Percentiles rank a stretch among this genome's conserved stretches.
phyloP scores from a whole-genome alignment of 2,888 invertebrate genomes.

The Sturmia bella region DNA sequence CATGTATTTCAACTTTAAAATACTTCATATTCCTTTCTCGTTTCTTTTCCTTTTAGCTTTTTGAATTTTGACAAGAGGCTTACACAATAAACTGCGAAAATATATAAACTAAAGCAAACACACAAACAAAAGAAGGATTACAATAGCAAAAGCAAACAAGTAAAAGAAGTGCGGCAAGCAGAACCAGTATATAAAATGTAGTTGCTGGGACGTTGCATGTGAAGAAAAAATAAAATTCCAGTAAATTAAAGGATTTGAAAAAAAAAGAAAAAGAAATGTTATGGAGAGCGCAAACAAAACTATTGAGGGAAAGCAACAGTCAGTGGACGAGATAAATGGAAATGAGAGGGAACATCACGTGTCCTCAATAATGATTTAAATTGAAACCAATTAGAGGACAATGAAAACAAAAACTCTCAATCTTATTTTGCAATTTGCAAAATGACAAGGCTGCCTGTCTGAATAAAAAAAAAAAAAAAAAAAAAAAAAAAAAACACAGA shows the following conservation, averaged over 20 bases:
- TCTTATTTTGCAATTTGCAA: background rate
- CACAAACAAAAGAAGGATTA: background rate
- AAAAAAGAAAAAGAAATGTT: background rate
- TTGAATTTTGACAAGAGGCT: background rate
- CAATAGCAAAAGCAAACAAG: background rate
- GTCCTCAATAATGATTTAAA: constrained; percentile 64
- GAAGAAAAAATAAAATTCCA: constrained; percentile 8
- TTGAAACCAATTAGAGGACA: constrained; percentile 71
- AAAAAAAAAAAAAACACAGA: background rate
- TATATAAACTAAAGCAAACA: background rate
- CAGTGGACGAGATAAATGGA: background rate
- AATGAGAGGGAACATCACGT: constrained; percentile 47
- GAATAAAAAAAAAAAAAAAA: constrained; percentile 8
- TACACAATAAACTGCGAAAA: background rate
- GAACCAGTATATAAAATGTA: constrained; percentile 3
- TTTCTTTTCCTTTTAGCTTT: constrained; percentile 9
- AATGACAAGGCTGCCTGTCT: background rate
- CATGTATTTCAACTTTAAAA: background rate
- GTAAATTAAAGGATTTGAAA: constrained; percentile 31
- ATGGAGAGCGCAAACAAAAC: background rate
- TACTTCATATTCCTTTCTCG: constrained; percentile 2
- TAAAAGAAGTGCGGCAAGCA: constrained; percentile 1
- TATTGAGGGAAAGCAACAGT: constrained; percentile 30
- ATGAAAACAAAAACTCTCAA: constrained; percentile 18
- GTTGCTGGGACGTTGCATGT: background rate